Conservation (phyloP, 2,113 vertebrate genomes). For the Chiloscyllium plagiosum region DNA sequence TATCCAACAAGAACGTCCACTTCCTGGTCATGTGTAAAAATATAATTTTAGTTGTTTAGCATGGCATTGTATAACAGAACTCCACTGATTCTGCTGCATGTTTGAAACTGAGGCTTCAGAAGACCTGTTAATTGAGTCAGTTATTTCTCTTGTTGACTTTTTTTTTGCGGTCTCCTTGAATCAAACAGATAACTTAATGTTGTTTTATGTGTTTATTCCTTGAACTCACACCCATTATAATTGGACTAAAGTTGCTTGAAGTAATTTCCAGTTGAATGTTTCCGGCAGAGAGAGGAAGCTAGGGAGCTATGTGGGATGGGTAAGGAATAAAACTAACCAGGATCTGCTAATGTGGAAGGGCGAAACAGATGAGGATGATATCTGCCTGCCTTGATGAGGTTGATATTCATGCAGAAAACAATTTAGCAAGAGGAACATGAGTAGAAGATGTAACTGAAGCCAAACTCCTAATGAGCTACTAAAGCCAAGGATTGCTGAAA, state of each 20-base stretch:
- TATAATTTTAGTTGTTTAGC: neutral
- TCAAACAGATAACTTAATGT: neutral
- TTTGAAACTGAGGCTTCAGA: neutral
- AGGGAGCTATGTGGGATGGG: neutral
- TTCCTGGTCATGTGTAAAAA: neutral
- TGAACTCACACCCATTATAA: neutral
- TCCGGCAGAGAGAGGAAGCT: neutral
- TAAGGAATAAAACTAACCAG: neutral
- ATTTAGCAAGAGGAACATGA: neutral
- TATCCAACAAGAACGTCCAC: neutral
- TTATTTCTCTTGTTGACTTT: neutral
- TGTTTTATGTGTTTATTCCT: neutral
- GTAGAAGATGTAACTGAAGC: neutral
- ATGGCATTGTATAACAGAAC: neutral
- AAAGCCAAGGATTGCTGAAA: neutral
- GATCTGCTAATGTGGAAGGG: neutral
- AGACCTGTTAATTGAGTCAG: neutral
- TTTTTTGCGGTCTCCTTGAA: neutral
- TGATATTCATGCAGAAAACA: conserved; percentile 10
- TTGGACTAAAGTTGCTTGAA: neutral
- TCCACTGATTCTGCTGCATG: neutral
- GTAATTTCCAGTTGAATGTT: neutral
- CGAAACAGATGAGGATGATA: neutral
- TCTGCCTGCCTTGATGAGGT: no score
- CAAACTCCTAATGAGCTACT: neutral